phyloP scores from a whole-genome alignment of 2,797 vertebrate genomes.

The Manis crassicaudata region DNA sequence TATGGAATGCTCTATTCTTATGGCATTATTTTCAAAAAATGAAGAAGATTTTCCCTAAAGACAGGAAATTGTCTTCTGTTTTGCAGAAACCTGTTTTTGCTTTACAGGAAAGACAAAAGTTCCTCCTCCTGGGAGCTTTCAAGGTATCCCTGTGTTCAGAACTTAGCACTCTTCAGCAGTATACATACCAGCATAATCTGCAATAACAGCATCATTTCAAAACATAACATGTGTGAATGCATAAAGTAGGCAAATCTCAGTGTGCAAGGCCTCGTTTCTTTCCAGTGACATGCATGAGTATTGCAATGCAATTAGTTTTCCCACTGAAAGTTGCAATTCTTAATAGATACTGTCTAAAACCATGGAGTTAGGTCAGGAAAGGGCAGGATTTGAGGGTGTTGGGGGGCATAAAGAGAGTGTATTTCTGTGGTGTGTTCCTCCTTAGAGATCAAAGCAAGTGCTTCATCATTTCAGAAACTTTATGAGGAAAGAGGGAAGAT shows the following conservation, averaged over 20 bases:
- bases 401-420: no score
- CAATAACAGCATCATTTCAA: not conserved
- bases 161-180: not conserved
- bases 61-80: not conserved
- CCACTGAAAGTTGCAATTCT: fast-evolving
- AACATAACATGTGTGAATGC: not conserved
- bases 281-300: not conserved
- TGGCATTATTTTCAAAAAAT: not conserved
- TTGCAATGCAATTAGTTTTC: not conserved
- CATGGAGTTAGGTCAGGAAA: not conserved
- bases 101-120: conserved; percentile 38
- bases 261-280: fast-evolving
- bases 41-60: not conserved
- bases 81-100: conserved; percentile 39
- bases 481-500: not conserved
- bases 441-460: not conserved
- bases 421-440: not conserved
- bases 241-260: not conserved
- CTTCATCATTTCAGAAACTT: not conserved
- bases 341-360: no score
- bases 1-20: not conserved
- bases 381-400: not conserved
- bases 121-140: not conserved
- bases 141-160: not conserved
- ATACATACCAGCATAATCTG: not conserved